Conservation (phyloP, 1,140 invertebrate genomes). For the Ganaspis sp. region DNA sequence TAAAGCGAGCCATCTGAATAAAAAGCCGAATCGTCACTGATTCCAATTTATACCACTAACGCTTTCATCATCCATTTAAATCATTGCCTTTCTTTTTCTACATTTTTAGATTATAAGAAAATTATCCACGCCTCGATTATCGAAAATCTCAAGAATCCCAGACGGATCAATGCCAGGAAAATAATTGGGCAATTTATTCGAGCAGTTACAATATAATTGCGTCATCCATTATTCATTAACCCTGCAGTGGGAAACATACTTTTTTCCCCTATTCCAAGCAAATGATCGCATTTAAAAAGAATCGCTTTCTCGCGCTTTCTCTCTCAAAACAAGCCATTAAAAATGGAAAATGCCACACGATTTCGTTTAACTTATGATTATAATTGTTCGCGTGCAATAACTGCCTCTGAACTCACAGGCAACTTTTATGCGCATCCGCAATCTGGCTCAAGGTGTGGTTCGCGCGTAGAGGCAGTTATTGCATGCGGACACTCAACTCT, state of each 20-base stretch:
- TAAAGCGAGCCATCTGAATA: not conserved
- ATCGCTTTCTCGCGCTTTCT: not conserved
- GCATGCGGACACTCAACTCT: too few relatives aligned
- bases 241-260: conserved; percentile 25
- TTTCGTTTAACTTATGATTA: too few relatives aligned
- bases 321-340: too few relatives aligned
- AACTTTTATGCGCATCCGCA: too few relatives aligned
- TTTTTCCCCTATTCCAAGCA: not conserved
- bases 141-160: conserved; percentile 42
- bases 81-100: too few relatives aligned
- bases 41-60: not conserved
- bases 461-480: too few relatives aligned
- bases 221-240: conserved; percentile 52
- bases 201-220: conserved; percentile 53
- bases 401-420: too few relatives aligned
- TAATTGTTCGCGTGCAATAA: too few relatives aligned
- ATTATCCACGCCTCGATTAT: not conserved
- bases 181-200: conserved; percentile 53
- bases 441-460: too few relatives aligned
- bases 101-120: not conserved
- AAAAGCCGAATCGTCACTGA: not conserved
- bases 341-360: too few relatives aligned
- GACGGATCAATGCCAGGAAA: conserved; percentile 43
- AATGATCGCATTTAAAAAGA: conserved; percentile 14
- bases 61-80: not conserved